These are phyloP conservation scores for Tautogolabrus adspersus DNA, from an alignment of 2,113 vertebrate genomes.

Conservation along the genomic window DNA sequence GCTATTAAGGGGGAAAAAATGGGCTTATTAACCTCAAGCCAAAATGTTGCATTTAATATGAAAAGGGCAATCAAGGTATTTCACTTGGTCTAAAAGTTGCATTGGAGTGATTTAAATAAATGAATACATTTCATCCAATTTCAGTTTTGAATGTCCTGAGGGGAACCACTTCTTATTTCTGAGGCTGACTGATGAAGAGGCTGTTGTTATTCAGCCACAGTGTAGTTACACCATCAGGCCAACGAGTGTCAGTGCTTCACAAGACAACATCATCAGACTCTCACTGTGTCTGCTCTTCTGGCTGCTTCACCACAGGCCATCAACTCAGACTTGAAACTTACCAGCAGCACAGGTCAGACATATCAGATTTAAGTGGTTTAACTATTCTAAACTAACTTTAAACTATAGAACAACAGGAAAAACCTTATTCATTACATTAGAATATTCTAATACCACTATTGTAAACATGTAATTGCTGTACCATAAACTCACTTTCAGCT, in stretches of 20 bases:
- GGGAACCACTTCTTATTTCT: background rate
- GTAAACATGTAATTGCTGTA: too few relatives aligned
- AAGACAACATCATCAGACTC: constrained; percentile 2
- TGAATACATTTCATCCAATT: constrained; percentile 27
- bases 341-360: too few relatives aligned
- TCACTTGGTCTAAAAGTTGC: background rate
- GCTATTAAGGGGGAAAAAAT: background rate
- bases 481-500: background rate
- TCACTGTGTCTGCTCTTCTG: background rate
- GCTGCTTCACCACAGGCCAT: too few relatives aligned
- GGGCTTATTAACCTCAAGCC: background rate
- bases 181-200: background rate
- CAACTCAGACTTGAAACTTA: too few relatives aligned
- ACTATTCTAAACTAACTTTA: too few relatives aligned
- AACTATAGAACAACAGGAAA: too few relatives aligned
- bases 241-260: constrained; percentile 56
- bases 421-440: too few relatives aligned
- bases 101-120: constrained; percentile 29
- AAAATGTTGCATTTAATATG: background rate
- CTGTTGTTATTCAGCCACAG: background rate
- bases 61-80: constrained; percentile 12
- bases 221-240: constrained; percentile 57
- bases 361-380: too few relatives aligned
- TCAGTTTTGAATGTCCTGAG: constrained; percentile 24
- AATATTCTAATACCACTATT: too few relatives aligned